These are phyloP conservation scores for Chanos chanos DNA, from an alignment of 2,797 vertebrate species.

Conservation along the genomic window DNA sequence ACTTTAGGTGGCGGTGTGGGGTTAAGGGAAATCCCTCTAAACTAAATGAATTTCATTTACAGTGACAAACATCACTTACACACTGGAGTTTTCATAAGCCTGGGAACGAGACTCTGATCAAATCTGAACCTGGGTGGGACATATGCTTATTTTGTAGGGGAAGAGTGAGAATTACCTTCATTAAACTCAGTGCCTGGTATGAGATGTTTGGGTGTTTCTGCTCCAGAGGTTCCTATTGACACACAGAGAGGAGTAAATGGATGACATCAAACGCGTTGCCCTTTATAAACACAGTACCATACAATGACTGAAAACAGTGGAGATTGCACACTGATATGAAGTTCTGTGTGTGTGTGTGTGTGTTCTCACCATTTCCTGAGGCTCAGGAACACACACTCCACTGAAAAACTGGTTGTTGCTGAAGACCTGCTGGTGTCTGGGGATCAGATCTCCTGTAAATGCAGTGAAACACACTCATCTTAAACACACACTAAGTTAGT, in stretches of 20 bases:
- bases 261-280: constrained; percentile 14
- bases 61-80: no score
- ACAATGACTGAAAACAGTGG: no score
- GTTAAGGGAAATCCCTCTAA: no score
- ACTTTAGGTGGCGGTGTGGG: neutral
- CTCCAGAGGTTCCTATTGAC: constrained; percentile 84
- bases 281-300: no score
- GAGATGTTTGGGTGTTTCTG: constrained; percentile 84
- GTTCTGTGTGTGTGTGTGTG: neutral
- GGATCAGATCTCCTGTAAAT: constrained; percentile 87
- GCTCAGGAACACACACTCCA: constrained; percentile 90
- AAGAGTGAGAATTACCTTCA: constrained; percentile 79
- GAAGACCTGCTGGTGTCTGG: constrained; percentile 93
- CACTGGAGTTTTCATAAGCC: no score
- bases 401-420: constrained; percentile 95
- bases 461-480: neutral
- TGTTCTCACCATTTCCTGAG: constrained; percentile 81
- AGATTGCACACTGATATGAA: no score
- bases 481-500: neutral
- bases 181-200: constrained; percentile 77
- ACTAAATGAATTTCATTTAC: no score
- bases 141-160: neutral
- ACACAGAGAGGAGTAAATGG: no score
- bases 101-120: no score
- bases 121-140: neutral